Conservation (phyloP, 2,888 invertebrate species). For the Amphiduros pacificus region DNA sequence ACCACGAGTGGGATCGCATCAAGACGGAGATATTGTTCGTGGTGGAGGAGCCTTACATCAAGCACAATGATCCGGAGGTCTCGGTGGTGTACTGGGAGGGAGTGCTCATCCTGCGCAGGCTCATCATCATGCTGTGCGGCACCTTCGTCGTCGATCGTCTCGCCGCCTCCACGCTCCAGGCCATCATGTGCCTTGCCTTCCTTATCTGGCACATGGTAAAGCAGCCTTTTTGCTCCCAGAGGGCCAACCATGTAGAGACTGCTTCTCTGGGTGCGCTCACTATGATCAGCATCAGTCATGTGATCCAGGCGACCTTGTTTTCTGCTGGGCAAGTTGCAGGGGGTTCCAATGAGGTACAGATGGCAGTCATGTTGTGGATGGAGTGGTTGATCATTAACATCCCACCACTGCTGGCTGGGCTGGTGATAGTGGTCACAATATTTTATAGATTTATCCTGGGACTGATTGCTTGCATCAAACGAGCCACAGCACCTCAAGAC, state of each 20-base stretch:
- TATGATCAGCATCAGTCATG: slow-evolving; percentile 7
- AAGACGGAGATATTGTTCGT: slow-evolving; percentile 10
- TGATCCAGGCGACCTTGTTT: slow-evolving; percentile 14
- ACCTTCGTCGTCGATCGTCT: slow-evolving; percentile 6
- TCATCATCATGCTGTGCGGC: slow-evolving; percentile 1
- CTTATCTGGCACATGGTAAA: slow-evolving; percentile 11
- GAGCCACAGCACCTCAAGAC: too few species aligned
- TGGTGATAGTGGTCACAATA: too few species aligned
- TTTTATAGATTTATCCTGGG: too few species aligned
- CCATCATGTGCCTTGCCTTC: slow-evolving; percentile 12
- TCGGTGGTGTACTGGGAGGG: slow-evolving; percentile 18
- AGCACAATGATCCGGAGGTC: not conserved
- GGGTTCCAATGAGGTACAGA: slow-evolving; percentile 11
- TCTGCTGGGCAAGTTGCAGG: slow-evolving; percentile 1
- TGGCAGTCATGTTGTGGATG: slow-evolving; percentile 9
- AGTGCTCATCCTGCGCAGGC: slow-evolving; percentile 12
- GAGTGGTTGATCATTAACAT: slow-evolving; percentile 10
- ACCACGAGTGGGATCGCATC: not conserved
- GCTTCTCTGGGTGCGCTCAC: slow-evolving; percentile 5
- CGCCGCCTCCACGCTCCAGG: slow-evolving; percentile 7
- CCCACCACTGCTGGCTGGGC: slow-evolving; percentile 12
- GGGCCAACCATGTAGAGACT: slow-evolving; percentile 17
- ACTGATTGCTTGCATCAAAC: too few species aligned
- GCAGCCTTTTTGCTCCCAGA: slow-evolving; percentile 8
- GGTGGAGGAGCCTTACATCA: slow-evolving; percentile 12